Base-by-base conservation (phyloP, 2,797 vertebrate species). In the Anabacerthia variegaticeps region DNA sequence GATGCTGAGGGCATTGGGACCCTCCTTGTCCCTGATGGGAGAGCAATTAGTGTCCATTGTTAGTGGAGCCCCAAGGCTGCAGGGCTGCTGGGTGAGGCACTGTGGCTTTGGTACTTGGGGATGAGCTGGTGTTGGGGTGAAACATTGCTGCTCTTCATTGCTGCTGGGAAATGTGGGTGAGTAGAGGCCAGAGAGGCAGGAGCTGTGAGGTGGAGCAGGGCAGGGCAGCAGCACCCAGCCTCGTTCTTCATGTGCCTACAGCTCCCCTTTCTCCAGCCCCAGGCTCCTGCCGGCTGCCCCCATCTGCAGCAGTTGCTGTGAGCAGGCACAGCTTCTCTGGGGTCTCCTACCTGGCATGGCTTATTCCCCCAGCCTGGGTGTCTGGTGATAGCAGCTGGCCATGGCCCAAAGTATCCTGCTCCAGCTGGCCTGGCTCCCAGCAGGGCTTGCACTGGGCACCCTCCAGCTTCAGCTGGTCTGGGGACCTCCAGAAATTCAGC, bases 11-110 rank as follows among this genome's bases (percentile, higher is more conserved):
- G 30, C 56, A 44, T 7, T 6, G 6, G 49, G 21, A 44, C 4
- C 26, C 14, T 27, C 9, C 14, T 6, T 3, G 34, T 48, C 21
- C 24, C 59, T 36, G 32, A 15, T 51, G 77, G 71, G 62, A 58
- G 48, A 67, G 15, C 0, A 2, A 24, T 30, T 14, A 6, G 61
- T 71, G 69, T 34, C 44, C 0, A 0, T 15, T 34, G 43, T 48
- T 41, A 66, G 44, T 22, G 30, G 41, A 85, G 54, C 7, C 37
- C 46, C 2, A 2, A 20, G 65, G 46, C 46, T 28, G 56, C 27
- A 8, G 52, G 24, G 48, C 83, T 88, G 51, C 63, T 3, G 8
- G 55, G 26, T 7, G 2, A 41, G 81, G 51, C 23, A 11, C 28
- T 12, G 19, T 3, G 1, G 5, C 73, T 55, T 28, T 8, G 9